A percentile compares a stretch with the other conserved stretches of the same genome.
Evolutionary conservation across 2,113 vertebrate genomes (phyloP).

Genomic region (Xiphophorus maculatus): DNA sequence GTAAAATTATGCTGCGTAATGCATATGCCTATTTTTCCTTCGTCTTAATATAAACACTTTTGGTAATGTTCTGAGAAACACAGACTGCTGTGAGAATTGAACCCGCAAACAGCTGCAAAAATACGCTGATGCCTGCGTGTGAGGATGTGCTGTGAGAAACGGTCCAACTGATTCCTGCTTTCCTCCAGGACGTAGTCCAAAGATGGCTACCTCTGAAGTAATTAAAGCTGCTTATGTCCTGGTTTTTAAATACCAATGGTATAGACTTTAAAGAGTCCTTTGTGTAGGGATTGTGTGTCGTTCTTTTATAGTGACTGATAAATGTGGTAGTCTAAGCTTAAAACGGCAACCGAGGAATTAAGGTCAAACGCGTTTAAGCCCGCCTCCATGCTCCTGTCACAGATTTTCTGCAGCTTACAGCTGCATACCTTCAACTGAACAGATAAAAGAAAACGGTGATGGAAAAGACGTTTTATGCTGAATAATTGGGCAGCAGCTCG

Average conservation of each 20-base stretch:
- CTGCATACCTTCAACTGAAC: background rate
- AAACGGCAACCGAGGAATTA: constrained; percentile 46
- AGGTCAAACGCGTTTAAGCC: constrained; percentile 40
- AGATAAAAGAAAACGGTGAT: background rate
- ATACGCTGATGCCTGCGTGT: background rate
- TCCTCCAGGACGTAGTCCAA: too few relatives aligned
- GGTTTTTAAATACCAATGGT: background rate
- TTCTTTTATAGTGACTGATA: background rate
- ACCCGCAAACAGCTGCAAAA: too few relatives aligned
- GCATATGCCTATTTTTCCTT: background rate
- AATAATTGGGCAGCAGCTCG: background rate
- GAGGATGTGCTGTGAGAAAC: background rate
- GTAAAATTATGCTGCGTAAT: background rate
- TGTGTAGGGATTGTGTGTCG: background rate
- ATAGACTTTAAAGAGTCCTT: background rate
- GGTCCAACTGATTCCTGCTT: background rate
- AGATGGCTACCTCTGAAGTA: too few relatives aligned
- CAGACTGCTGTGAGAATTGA: too few relatives aligned
- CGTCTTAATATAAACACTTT: background rate
- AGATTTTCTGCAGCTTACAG: background rate
- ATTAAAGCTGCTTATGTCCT: background rate
- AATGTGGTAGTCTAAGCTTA: constrained; percentile 18
- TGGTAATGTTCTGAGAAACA: too few relatives aligned
- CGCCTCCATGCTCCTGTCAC: background rate
- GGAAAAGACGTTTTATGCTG: background rate